Base-by-base conservation (phyloP, 1,140 invertebrate genomes). In the Zaprionus inermis region DNA sequence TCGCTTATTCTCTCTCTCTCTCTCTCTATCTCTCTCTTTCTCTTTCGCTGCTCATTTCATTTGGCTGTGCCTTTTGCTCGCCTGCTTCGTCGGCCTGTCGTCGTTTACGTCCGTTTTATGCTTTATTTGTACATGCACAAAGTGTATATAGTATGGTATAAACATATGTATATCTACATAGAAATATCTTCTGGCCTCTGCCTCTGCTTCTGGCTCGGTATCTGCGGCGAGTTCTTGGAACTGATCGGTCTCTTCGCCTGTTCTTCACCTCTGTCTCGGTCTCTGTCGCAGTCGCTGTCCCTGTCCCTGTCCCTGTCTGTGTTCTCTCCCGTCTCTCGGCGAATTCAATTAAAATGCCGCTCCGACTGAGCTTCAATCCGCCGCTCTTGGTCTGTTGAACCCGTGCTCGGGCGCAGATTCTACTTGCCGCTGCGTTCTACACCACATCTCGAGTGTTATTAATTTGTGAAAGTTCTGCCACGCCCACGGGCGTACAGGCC, bases 381-480 rank as follows among this genome's bases (percentile, higher is more conserved):
- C 24, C 36, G 6, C 30, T 32, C 30, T 32, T 68, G 52, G 80
- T 83, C 32, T 84, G 77, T 84, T 85, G 81, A 85, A 85, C 81
- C 70, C 78, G 54, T 20, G 71, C 56, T 56, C 16, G 20, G 9
- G 51, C 22, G 56, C 71, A 24, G 70, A 59, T 63, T 64, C 60
- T 51, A 34, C 52, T 59, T 52, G 57, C 61, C n/a, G 30, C 30
- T 61, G 30, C 46, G 55, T 58, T 46, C 52, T 63, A 18, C n/a
- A 44, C 61, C 52, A 72, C 52, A 72, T 59, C 68, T 71, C 57
- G 32, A 77, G 84, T 78, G 51, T 83, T 88, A 88, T 88, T 86
- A 88, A 88, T 88, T 88, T 88, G 84, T 88, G 83, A 88, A 88
- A 88, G 83, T 88, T 88, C 79, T 61, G 83, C 69, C 83, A 88